A percentile compares a stretch with the other conserved stretches of the same genome.
Evolutionary conservation across 2,797 vertebrate genomes (phyloP).

Genomic region (Hoplostethus atlanticus): DNA sequence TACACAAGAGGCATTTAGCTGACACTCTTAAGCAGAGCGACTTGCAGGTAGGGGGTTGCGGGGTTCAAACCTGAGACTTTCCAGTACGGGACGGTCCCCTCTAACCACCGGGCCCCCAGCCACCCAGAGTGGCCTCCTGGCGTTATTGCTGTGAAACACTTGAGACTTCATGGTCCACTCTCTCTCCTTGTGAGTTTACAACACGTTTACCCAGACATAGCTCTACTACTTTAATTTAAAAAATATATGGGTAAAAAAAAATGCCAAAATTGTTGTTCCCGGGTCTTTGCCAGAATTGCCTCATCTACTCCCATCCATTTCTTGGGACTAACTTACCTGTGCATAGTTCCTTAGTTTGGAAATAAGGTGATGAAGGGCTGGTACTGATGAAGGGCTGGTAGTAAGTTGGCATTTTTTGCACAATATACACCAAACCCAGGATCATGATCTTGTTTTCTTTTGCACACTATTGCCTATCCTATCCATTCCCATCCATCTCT

Average conservation of each 20-base stretch:
- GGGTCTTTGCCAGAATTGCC: neutral
- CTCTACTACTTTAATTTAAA: neutral
- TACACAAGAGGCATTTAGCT: neutral
- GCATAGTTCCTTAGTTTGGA: too few relatives aligned
- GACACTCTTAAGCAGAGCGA: too few relatives aligned
- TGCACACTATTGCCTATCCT: neutral
- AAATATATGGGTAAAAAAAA: too few relatives aligned
- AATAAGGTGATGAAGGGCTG: too few relatives aligned
- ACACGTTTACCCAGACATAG: neutral
- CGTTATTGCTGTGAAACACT: neutral
- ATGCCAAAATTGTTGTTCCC: too few relatives aligned
- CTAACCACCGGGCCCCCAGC: neutral
- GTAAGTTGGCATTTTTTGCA: too few relatives aligned
- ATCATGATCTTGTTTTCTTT: neutral
- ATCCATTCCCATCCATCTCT: neutral
- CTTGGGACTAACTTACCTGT: neutral
- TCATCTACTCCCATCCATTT: neutral
- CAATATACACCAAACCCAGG: too few relatives aligned
- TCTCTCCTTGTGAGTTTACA: too few relatives aligned
- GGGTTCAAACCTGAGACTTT: neutral
- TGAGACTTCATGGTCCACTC: neutral
- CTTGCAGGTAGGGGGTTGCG: neutral
- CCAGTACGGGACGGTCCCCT: neutral
- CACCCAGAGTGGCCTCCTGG: neutral
- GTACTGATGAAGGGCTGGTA: too few relatives aligned